Base-by-base conservation (phyloP, 2,113 vertebrate genomes). In the Pelmatolapia mariae region DNA sequence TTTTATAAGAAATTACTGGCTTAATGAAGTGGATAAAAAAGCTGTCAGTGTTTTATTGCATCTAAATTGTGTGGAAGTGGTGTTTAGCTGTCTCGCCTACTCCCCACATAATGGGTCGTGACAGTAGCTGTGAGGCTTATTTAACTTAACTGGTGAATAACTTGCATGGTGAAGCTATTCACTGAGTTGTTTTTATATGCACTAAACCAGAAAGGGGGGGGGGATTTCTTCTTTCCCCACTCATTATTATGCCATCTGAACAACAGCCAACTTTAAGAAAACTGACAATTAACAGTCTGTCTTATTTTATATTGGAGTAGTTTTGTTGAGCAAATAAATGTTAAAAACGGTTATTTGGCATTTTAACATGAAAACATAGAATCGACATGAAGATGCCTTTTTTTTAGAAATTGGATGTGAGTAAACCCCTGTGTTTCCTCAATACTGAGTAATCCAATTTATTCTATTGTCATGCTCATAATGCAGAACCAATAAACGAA, bases 21-120 rank as follows among this genome's bases (percentile, higher is more conserved):
- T 96, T 98, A 98, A 98, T 97, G 96, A 98, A 98, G 97, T 97
- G 97, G 96, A 97, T 97, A 97, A 97, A 97, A 97, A 97, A 95
- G 96, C 96, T 97, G 97, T 97, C 97, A 97, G 94, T 95, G 95
- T 97, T 98, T 97, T 97, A 97, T 97, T 97, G 96, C 96, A 94
- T 97, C 96, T 97, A 97, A 98, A 98, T 97, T 97, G 96, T 96
- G 96, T 95, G 96, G 96, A 97, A 97, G 96, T 97, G 95, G 96
- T 96, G 95, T 96, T 96, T 97, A 97, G 97, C 95, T 95, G 96
- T 96, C 95, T 97, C 90, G 96, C 94, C 93, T 95, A 93, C 94
- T 95, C 97, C 96, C 95, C 96, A 96, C 96, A 97, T 97, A 97
- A 98, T 96, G 97, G 97, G 95, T 97, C 96, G 95, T 97, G 96